phyloP scores from a whole-genome alignment of 2,113 vertebrate genomes.

The Galeopterus variegatus region DNA sequence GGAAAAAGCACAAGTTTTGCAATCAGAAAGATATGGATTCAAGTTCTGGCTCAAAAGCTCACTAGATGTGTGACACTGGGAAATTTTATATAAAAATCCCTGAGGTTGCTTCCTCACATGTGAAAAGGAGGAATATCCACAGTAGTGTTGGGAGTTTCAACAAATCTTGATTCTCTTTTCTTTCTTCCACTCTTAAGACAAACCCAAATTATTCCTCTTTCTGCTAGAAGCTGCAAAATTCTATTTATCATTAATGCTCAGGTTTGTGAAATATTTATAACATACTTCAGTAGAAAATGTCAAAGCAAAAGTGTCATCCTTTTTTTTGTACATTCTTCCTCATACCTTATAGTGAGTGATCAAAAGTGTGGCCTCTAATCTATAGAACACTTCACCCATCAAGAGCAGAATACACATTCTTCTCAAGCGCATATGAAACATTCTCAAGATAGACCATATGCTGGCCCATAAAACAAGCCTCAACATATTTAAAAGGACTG shows the following conservation, averaged over 20 bases:
- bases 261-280: conserved; percentile 36
- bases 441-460: not conserved
- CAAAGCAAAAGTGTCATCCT: not conserved
- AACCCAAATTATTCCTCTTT: not conserved
- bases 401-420: not conserved
- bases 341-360: not conserved
- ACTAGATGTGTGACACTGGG: not conserved
- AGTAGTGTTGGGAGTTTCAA: not conserved
- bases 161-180: not conserved
- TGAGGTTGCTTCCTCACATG: not conserved
- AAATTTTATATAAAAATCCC: not conserved
- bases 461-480: not conserved
- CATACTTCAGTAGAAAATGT: not conserved
- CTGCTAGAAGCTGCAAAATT: conserved; percentile 13
- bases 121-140: not conserved
- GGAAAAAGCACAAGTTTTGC: not conserved
- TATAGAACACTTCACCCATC: not conserved
- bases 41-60: not conserved
- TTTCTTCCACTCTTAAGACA: conserved; percentile 22
- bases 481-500: not conserved
- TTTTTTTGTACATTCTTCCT: not conserved
- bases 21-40: not conserved
- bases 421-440: not conserved
- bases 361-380: not conserved
- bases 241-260: not conserved